Base-by-base conservation (phyloP, 1,140 invertebrate species). In the Hesperophylax magnus region DNA sequence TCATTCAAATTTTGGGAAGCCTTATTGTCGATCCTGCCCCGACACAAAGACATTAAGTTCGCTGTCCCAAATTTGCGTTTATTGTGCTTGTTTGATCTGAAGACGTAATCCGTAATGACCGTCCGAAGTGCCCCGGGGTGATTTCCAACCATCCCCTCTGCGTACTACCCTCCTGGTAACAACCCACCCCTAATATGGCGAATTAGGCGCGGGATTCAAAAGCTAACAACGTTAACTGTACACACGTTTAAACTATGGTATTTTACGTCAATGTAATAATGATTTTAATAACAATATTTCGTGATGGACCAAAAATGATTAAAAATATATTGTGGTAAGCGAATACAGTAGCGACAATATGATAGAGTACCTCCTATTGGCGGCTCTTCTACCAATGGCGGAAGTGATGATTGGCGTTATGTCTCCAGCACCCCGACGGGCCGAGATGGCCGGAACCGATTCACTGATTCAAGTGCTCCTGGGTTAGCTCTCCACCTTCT, bases 61-160 rank as follows among this genome's bases (percentile, higher is more conserved):
- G 31, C 52, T 78, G 77, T 79, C 80, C 77, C 80, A 81, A 83
- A 83, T 83, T 83, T 83, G 82, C 79, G 82, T 81, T 79, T 76
- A 84, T 84, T 84, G 82, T 84, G 82, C 78, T 80, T 84, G 82
- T 84, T 84, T 84, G 82, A 84, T 84, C 82, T 80, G 80, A 84
- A 84, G 82, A 84, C 80, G 82, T 84, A 84, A 84, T 84, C 82
- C 82, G 75, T 84, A 84, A 84, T 84, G 82, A 84, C 82, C 80
- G 82, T 71, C 79, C 77, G 77, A 74, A 69, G 79, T 72, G 80
- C 80, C 82, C 60, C 63, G 65, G 65, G 80, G 69, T 34, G 56
- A 34, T 72, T 54, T 18, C 31, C 20, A 15, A 20, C 18, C n/a
- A 74, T 52, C 75, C 80, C 80, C 77, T 81, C 75, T 79, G 27